These are phyloP conservation scores for Erebia palarica DNA, from an alignment of 2,888 invertebrate genomes.

Conservation along the genomic window DNA sequence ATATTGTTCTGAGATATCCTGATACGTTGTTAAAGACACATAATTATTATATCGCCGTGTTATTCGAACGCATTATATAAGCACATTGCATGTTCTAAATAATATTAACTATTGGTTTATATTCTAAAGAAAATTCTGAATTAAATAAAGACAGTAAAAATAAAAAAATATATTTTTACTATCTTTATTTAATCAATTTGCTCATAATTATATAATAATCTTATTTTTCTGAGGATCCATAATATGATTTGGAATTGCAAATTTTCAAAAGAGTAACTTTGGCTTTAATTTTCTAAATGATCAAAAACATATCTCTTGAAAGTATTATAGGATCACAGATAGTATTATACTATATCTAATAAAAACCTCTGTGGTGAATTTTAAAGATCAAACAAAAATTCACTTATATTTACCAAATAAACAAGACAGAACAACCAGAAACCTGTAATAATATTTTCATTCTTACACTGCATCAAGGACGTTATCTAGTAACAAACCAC, in stretches of 20 bases:
- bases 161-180: too few relatives aligned
- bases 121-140: too few relatives aligned
- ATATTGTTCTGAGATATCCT: constrained; percentile 26
- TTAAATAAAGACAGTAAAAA: too few relatives aligned
- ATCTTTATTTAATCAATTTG: too few relatives aligned
- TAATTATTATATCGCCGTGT: constrained; percentile 3
- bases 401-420: neutral
- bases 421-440: neutral
- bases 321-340: neutral
- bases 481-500: neutral
- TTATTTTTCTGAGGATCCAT: too few relatives aligned
- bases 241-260: too few relatives aligned
- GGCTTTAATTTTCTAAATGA: neutral
- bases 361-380: neutral
- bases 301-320: neutral
- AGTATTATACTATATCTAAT: neutral
- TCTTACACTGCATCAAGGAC: neutral
- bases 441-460: constrained; percentile 12
- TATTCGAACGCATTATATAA: neutral
- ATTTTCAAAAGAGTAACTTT: too few relatives aligned
- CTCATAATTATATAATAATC: too few relatives aligned
- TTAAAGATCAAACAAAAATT: neutral
- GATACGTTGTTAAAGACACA: constrained; percentile 3
- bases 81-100: neutral
- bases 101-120: neutral